Conservation (phyloP, 1,140 invertebrate genomes). For the Macrostomum lignano region DNA sequence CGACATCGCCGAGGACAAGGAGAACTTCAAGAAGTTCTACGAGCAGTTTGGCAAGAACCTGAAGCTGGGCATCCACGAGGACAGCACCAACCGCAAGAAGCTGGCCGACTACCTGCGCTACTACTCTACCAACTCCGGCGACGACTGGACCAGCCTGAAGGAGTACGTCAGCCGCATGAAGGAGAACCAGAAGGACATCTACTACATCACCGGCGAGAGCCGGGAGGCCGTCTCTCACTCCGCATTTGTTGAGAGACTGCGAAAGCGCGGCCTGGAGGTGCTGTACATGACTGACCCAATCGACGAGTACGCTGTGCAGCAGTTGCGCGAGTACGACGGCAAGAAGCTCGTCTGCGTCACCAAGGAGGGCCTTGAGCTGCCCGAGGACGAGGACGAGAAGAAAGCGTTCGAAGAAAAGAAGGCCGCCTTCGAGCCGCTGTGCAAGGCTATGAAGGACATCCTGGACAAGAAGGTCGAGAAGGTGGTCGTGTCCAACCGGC, state of each 20-base stretch:
- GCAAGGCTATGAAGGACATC: slow-evolving; percentile 92
- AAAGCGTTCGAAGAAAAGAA: slow-evolving; percentile 85
- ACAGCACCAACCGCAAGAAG: slow-evolving; percentile 69
- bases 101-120: slow-evolving; percentile 65
- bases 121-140: slow-evolving; percentile 67
- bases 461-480: slow-evolving; percentile 91
- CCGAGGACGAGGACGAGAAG: slow-evolving; percentile 59
- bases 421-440: slow-evolving; percentile 44
- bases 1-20: slow-evolving; percentile 73
- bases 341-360: slow-evolving; percentile 80
- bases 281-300: slow-evolving; percentile 96
- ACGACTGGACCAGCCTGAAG: slow-evolving; percentile 63
- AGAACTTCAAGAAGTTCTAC: slow-evolving; percentile 92
- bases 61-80: slow-evolving; percentile 89
- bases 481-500: slow-evolving; percentile 60
- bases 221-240: slow-evolving; percentile 80
- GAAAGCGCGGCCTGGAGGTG: slow-evolving; percentile 85
- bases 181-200: slow-evolving; percentile 83
- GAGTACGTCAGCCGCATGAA: slow-evolving; percentile 93
- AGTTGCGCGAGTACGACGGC: slow-evolving; percentile 85
- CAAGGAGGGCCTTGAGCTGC: slow-evolving; percentile 81
- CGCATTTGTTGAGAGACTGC: slow-evolving; percentile 79
- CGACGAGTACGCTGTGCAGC: slow-evolving; percentile 90
- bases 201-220: slow-evolving; percentile 87
- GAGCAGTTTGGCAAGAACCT: slow-evolving; percentile 91